Evolutionary conservation across 1,140 invertebrate genomes (phyloP).

Genomic region (Platyura marginata): DNA sequence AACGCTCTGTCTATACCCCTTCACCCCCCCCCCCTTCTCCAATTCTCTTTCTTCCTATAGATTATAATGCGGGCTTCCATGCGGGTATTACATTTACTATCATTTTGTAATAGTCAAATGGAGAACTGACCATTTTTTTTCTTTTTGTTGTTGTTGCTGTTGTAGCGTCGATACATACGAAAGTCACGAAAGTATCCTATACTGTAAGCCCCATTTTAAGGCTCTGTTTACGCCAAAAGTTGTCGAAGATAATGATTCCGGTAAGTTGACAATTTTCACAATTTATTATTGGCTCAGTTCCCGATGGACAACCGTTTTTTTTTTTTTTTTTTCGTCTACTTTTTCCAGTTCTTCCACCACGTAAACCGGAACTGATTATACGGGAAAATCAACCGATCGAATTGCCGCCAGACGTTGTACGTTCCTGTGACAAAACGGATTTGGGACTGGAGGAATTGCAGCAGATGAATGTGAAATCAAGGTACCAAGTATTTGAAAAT

Average conservation of each 20-base stretch:
- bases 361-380: constrained; percentile 77
- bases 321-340: background rate
- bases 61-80: too few species aligned
- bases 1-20: too few species aligned
- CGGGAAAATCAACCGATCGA: constrained; percentile 76
- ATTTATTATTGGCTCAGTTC: too few species aligned
- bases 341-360: constrained; percentile 29
- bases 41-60: too few species aligned
- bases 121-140: background rate
- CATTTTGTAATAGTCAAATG: background rate
- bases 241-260: constrained; percentile 50
- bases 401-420: constrained; percentile 74
- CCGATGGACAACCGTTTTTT: too few species aligned
- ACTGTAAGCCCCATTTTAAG: constrained; percentile 88
- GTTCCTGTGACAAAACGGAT: constrained; percentile 80
- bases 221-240: constrained; percentile 80
- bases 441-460: constrained; percentile 68
- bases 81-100: too few species aligned
- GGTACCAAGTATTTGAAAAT: constrained; percentile 68
- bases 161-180: constrained; percentile 73
- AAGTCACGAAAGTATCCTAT: constrained; percentile 70
- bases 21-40: too few species aligned
- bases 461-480: constrained; percentile 63
- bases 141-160: constrained; percentile 10
- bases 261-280: too few species aligned